These are phyloP conservation scores for Ochropacha duplaris DNA, from an alignment of 2,888 invertebrate genomes.

Conservation along the genomic window DNA sequence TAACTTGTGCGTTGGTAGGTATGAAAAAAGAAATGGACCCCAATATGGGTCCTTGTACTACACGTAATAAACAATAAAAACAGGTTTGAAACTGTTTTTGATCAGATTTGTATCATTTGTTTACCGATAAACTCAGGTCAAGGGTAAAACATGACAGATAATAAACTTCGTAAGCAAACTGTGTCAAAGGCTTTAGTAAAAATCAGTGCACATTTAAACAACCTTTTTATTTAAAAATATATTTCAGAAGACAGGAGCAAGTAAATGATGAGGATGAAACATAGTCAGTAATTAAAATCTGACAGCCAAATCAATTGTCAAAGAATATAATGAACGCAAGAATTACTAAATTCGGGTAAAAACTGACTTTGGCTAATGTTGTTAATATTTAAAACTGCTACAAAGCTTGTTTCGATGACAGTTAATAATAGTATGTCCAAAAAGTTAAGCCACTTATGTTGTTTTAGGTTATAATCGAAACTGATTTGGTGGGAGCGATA, in stretches of 20 bases:
- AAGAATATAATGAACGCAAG: background rate
- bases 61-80: conserved; percentile 21
- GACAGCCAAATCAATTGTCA: background rate
- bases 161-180: conserved; percentile 1
- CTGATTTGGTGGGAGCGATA: background rate
- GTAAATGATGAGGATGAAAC: background rate
- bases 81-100: conserved; percentile 31
- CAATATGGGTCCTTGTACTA: conserved; percentile 3
- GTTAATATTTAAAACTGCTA: background rate
- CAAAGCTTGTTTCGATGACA: background rate
- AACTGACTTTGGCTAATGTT: background rate
- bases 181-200: background rate
- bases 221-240: background rate
- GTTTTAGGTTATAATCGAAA: background rate
- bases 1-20: background rate
- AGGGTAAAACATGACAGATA: conserved; percentile 20
- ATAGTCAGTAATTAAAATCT: background rate
- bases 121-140: conserved; percentile 36
- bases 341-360: background rate
- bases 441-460: background rate
- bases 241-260: background rate
- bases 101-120: conserved; percentile 36
- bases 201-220: background rate
- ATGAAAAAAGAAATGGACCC: conserved; percentile 5
- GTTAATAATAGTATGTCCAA: background rate